These are phyloP conservation scores for Penaeus indicus DNA, from an alignment of 1,140 invertebrate genomes.

Conservation along the genomic window DNA sequence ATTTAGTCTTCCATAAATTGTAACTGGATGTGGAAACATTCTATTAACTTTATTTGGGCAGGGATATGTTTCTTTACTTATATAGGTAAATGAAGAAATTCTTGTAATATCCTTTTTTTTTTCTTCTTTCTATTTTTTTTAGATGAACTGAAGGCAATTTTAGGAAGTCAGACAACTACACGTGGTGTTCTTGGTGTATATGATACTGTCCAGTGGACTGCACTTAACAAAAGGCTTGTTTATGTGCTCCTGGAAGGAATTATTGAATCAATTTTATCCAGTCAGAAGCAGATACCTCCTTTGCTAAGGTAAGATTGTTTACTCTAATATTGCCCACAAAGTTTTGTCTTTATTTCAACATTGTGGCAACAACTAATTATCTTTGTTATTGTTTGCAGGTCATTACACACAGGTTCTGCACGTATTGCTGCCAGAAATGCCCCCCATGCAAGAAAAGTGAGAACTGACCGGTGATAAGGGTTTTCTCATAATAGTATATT, in stretches of 20 bases:
- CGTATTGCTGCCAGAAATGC: conserved; percentile 57
- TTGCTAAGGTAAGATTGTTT: conserved; percentile 52
- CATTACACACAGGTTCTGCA: conserved; percentile 61
- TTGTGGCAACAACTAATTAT: not conserved
- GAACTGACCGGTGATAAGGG: conserved; percentile 49
- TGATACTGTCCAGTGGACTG: conserved; percentile 86
- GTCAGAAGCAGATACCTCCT: conserved; percentile 58
- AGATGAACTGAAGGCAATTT: conserved; percentile 92
- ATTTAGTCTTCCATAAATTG: not conserved
- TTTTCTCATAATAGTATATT: not conserved
- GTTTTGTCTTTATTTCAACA: not conserved
- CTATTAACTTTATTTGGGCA: not conserved
- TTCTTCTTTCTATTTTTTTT: conserved; percentile 70
- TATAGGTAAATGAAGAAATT: not conserved
- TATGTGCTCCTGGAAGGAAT: conserved; percentile 90
- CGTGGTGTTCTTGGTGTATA: conserved; percentile 90
- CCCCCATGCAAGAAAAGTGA: conserved; percentile 44
- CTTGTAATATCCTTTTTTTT: not conserved
- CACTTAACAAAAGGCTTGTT: conserved; percentile 86
- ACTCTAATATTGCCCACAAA: not conserved
- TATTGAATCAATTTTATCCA: conserved; percentile 81
- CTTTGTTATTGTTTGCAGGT: conserved; percentile 32
- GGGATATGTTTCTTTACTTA: too few species aligned
- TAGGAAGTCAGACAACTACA: conserved; percentile 90
- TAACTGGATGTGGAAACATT: not conserved